Evolutionary conservation across 1,140 invertebrate genomes (phyloP), one percentile per base, ranked within the genome.

Genomic region (Anastrepha ludens): DNA sequence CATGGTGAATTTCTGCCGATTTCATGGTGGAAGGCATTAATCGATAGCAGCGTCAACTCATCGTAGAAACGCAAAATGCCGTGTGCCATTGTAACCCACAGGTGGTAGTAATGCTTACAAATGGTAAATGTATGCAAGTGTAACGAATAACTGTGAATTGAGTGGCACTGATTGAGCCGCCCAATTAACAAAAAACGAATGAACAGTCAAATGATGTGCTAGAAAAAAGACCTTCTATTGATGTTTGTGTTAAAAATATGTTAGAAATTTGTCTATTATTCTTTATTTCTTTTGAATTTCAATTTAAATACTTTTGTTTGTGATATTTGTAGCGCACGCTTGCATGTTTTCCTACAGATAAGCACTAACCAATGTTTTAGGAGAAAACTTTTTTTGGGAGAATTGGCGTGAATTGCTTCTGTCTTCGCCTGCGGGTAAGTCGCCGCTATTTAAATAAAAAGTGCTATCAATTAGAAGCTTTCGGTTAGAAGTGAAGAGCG

Each of bases 131-230:
- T 64, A 64, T 39, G 39, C 39, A 67, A 67, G 20, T 67, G 64
- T 67, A 41, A n/a, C 67, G 39, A 47, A 74, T 74, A 74, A 74
- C 67, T 47, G 67, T 74, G 13, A 74, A 44, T 74, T 17, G 39
- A 74, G 39, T 6, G 17, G 44, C 17, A 47, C 39, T 39, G 29
- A 29, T 29, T 29, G 29, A 29, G 29, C 29, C 29, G 29, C 29
- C 29, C 29, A 74, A 74, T 17, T 44, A 74, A 74, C 67, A 74
- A 74, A 67, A 47, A 9, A 47, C 41, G 41, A 74, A 74, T 74
- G 67, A 74, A 41, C 13, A 44, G 41, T 6, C 15, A 74, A 47
- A 47, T 74, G 41, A 74, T 74, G 41, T 74, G 67, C 39, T 1
- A 74, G 20, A 67, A 67, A 39, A 67, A 11, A 67, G 8, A 67